These are phyloP conservation scores for Neoascia interrupta DNA, from an alignment of 2,888 invertebrate species.

Conservation along the genomic window DNA sequence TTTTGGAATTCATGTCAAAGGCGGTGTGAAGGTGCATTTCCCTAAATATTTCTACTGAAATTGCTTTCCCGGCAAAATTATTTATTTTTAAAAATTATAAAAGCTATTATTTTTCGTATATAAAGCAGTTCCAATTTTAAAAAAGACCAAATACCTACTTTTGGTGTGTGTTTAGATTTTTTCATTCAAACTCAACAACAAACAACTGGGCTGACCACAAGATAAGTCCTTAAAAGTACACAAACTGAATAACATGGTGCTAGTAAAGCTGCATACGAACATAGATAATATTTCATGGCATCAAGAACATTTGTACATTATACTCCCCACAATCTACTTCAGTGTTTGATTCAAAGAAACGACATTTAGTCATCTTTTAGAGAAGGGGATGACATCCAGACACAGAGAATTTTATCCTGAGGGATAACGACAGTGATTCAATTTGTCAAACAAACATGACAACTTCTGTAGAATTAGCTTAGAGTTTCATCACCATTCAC, in stretches of 20 bases:
- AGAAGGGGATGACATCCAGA: slow-evolving; percentile 4
- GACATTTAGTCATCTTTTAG: slow-evolving; percentile 11
- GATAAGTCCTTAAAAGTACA: background rate
- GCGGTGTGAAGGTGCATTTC: slow-evolving; percentile 2
- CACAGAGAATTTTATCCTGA: slow-evolving; percentile 32
- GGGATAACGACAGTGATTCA: slow-evolving; percentile 59
- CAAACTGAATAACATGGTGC: too few relatives aligned
- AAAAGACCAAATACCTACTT: background rate
- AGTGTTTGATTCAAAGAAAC: slow-evolving; percentile 36
- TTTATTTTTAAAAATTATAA: too few relatives aligned
- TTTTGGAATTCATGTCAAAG: slow-evolving; percentile 45
- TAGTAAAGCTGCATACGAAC: too few relatives aligned
- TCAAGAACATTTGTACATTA: background rate
- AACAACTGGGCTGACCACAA: background rate
- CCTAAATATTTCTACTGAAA: slow-evolving; percentile 24
- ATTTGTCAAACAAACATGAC: slow-evolving; percentile 66
- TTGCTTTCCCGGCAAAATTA: slow-evolving; percentile 11
- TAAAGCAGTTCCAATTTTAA: too few relatives aligned
- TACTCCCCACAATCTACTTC: too few relatives aligned
- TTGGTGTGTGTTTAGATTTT: background rate
- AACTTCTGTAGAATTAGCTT: slow-evolving; percentile 58
- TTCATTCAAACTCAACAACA: background rate
- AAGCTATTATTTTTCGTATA: background rate
- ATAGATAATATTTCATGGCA: background rate
- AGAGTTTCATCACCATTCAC: slow-evolving; percentile 49